phyloP scores from a whole-genome alignment of 2,113 vertebrate genomes.

The Tachycineta bicolor region DNA sequence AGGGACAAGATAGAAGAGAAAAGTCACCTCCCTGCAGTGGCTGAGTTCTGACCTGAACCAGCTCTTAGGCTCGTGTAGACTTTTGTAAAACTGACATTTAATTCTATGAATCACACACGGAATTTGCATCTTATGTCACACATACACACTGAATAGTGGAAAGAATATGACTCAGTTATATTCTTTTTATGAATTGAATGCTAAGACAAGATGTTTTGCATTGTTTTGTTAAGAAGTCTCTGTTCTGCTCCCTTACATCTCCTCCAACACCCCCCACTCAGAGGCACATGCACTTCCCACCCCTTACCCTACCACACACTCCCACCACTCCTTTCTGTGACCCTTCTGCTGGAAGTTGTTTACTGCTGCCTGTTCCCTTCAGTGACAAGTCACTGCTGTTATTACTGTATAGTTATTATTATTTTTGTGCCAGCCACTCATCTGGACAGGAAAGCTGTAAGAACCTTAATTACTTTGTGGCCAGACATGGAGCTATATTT shows the following conservation, averaged over 20 bases:
- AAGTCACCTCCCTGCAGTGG: neutral
- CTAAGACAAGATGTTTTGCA: neutral
- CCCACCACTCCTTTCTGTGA: neutral
- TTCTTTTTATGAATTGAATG: slow-evolving; percentile 53
- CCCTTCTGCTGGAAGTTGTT: slow-evolving; percentile 30
- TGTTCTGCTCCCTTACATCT: neutral
- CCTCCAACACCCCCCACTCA: neutral
- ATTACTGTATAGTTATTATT: slow-evolving; percentile 62
- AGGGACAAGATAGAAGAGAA: neutral
- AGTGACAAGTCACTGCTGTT: slow-evolving; percentile 43
- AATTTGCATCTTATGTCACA: slow-evolving; percentile 37
- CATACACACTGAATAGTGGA: slow-evolving; percentile 6
- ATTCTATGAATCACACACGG: slow-evolving; percentile 13
- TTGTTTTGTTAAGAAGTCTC: neutral
- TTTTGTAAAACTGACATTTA: slow-evolving; percentile 44
- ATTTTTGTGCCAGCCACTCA: slow-evolving; percentile 62
- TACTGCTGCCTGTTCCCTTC: slow-evolving; percentile 35
- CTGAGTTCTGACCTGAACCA: neutral
- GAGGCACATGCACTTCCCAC: neutral
- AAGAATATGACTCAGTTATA: slow-evolving; percentile 47
- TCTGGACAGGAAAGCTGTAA: slow-evolving; percentile 63
- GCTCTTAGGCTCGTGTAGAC: neutral
- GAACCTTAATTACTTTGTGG: slow-evolving; percentile 69
- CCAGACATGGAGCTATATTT: slow-evolving; percentile 51
- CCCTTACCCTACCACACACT: neutral